These are phyloP conservation scores for Zygogramma bicolorata DNA, from an alignment of 2,888 invertebrate species.

Conservation along the genomic window DNA sequence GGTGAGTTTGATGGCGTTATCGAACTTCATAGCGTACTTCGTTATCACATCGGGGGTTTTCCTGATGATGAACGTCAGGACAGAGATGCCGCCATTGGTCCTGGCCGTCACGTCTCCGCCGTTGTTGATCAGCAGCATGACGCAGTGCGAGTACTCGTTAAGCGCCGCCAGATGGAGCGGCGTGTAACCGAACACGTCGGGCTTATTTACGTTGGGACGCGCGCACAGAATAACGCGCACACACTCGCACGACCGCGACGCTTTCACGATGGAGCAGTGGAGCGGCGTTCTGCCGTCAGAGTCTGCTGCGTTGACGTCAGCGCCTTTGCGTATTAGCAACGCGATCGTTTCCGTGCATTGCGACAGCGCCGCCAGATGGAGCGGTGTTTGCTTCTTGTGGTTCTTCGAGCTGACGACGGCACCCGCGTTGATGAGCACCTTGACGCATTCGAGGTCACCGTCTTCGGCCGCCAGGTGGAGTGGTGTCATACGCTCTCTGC, in stretches of 20 bases:
- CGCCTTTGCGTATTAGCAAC: constrained; percentile 73
- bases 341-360: constrained; percentile 85
- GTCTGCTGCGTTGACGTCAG: constrained; percentile 71
- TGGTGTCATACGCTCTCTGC: constrained; percentile 80
- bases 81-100: constrained; percentile 85
- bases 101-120: constrained; percentile 86
- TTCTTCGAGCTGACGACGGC: constrained; percentile 83
- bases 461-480: constrained; percentile 91
- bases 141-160: constrained; percentile 84
- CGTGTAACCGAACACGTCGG: constrained; percentile 87
- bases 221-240: constrained; percentile 75
- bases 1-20: constrained; percentile 79
- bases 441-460: constrained; percentile 83
- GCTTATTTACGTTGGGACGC: constrained; percentile 80
- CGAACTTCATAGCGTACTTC: constrained; percentile 73
- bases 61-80: constrained; percentile 84
- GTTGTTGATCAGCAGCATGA: constrained; percentile 78
- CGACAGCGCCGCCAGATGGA: constrained; percentile 86
- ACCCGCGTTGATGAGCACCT: constrained; percentile 78
- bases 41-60: constrained; percentile 86
- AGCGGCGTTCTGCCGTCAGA: constrained; percentile 82
- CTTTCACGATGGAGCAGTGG: constrained; percentile 85
- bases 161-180: constrained; percentile 86
- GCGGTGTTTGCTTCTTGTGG: constrained; percentile 82
- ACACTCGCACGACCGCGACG: constrained; percentile 79